phyloP scores from a whole-genome alignment of 2,888 invertebrate genomes.

The Andrena fulva region DNA sequence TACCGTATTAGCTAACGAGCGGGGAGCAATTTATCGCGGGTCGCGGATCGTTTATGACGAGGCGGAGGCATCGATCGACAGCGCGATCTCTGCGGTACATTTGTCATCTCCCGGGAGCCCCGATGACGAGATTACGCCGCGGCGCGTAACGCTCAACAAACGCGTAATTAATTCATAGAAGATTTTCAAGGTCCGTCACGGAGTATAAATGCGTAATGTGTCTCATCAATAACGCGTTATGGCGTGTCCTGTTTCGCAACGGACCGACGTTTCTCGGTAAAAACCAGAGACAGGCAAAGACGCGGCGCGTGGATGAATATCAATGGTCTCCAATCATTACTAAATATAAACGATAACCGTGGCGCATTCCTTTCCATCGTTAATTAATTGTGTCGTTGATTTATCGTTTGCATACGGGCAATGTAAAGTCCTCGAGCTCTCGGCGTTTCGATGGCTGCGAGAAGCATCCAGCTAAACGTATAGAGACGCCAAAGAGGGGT shows the following conservation, averaged over 20 bases:
- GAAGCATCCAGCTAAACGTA: too few relatives aligned
- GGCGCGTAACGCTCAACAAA: slow-evolving; percentile 32
- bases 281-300: slow-evolving; percentile 29
- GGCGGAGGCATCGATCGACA: slow-evolving; percentile 35
- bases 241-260: slow-evolving; percentile 43
- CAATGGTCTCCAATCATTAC: slow-evolving; percentile 55
- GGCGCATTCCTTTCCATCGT: slow-evolving; percentile 8
- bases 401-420: background rate
- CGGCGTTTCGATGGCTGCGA: too few relatives aligned
- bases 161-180: slow-evolving; percentile 61
- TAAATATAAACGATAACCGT: slow-evolving; percentile 58
- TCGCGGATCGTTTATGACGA: slow-evolving; percentile 31
- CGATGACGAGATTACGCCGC: slow-evolving; percentile 49
- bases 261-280: slow-evolving; percentile 27
- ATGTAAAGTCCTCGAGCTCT: background rate
- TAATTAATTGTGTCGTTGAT: slow-evolving; percentile 13
- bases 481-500: too few relatives aligned
- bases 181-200: slow-evolving; percentile 58
- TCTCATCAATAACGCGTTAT: slow-evolving; percentile 56
- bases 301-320: slow-evolving; percentile 45
- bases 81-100: slow-evolving; percentile 39
- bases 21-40: slow-evolving; percentile 38
- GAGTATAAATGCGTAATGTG: slow-evolving; percentile 52
- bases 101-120: slow-evolving; percentile 38
- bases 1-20: slow-evolving; percentile 48